Percentiles rank a stretch among this genome's conserved stretches.
phyloP scores from a whole-genome alignment of 2,888 invertebrate genomes.

The Drosophila tanythrix region DNA sequence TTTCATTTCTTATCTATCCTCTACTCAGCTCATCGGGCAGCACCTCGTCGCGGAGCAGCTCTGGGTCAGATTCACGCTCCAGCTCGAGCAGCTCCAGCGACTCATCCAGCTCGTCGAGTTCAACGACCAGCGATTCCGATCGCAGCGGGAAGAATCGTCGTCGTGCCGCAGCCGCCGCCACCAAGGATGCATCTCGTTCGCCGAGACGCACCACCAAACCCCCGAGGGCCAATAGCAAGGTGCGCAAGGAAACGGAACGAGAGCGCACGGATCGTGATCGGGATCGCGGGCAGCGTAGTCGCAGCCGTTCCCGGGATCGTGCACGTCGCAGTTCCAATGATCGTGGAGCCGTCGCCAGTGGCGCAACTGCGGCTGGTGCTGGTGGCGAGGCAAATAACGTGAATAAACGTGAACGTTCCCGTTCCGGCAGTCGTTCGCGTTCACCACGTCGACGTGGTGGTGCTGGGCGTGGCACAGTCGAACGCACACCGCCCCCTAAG shows the following conservation, averaged over 20 bases:
- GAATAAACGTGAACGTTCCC: conserved; percentile 74
- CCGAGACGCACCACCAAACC: conserved; percentile 72
- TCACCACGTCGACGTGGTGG: conserved; percentile 87
- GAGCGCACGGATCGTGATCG: conserved; percentile 60
- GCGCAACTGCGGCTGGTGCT: conserved; percentile 13
- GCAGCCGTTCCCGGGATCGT: conserved; percentile 63
- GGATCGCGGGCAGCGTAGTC: conserved; percentile 57
- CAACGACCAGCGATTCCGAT: conserved; percentile 88
- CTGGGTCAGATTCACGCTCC: conserved; percentile 90
- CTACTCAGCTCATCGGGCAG: conserved; percentile 90
- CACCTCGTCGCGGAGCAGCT: conserved; percentile 91
- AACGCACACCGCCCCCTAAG: conserved; percentile 90
- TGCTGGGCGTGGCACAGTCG: conserved; percentile 90
- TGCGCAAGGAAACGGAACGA: conserved; percentile 70
- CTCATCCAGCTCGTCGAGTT: conserved; percentile 87
- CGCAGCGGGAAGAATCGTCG: conserved; percentile 84
- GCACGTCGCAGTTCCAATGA: conserved; percentile 66
- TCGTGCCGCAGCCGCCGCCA: conserved; percentile 48
- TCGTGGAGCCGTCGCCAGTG: conserved; percentile 35
- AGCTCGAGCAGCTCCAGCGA: conserved; percentile 89
- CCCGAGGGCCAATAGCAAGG: conserved; percentile 66
- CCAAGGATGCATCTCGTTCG: conserved; percentile 67
- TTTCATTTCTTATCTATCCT: not conserved
- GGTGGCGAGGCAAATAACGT: conserved; percentile 55
- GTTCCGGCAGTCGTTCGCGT: conserved; percentile 78